Evolutionary conservation across 2,888 invertebrate genomes (phyloP), one percentile per base, ranked within the genome.

Genomic region (Deilephila porcellus): DNA sequence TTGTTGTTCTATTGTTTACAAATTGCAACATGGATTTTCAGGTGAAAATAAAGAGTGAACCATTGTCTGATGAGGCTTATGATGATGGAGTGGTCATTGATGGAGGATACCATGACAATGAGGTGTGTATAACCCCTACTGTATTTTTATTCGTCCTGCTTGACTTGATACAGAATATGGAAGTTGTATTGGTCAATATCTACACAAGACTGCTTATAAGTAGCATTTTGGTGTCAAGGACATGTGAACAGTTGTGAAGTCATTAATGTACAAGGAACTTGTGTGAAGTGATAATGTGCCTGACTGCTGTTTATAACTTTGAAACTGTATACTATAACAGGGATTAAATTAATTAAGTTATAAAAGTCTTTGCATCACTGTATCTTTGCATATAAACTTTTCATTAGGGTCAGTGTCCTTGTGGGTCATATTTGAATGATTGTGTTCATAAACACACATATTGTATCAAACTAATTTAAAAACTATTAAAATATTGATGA

Each of bases 21-120:
- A 80, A 79, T 76, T 81, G 76, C 76, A 83, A 80, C 76, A 90
- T 91, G 90, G 85, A 84, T 89, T 93, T 93, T 84, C 93, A 95
- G 96, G 86, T 95, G 76, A 93, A 94, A 79, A 92, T 96, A 76
- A 96, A 96, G 89, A 94, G 92, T 88, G 96, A 96, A 83, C 95
- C 95, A 76, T 85, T 94, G 52, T 95, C 92, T 84, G 95, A 95
- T 91, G 95, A 92, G 77, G 89, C 88, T 60, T 94, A 94, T 91
- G 94, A 95, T 89, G 95, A 95, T 91, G 95, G 94, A 87, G 93
- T 95, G 82, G 88, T 90, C 78, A 95, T 95, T 88, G 95, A 95
- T 89, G 93, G 91, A 19, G 88, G 91, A 80, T 95, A 95, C 79
- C 90, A 90, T 81, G 91, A 91, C 73, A 85, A 82, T 88, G 94